phyloP scores from a whole-genome alignment of 2,797 vertebrate genomes.

The Lepus townsendii region DNA sequence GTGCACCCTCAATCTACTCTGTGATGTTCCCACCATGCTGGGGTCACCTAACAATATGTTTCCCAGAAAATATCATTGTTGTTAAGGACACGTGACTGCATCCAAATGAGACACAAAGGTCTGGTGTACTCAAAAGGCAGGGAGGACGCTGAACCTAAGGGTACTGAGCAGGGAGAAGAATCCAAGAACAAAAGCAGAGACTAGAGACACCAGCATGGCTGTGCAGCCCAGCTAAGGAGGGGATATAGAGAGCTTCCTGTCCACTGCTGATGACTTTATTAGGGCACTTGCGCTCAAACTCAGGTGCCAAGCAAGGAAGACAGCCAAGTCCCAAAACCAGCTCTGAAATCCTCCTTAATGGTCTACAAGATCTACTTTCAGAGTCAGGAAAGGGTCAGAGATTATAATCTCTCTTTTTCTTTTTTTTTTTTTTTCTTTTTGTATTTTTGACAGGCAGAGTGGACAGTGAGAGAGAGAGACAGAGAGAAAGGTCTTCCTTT shows the following conservation, averaged over 20 bases:
- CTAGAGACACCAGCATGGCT: fast-evolving
- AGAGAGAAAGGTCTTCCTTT: no score
- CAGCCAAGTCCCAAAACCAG: background rate
- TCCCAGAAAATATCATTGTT: background rate
- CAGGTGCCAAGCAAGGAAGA: no score
- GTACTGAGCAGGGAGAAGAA: background rate
- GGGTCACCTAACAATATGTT: background rate
- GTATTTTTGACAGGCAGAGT: no score
- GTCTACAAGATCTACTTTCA: background rate
- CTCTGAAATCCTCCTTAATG: background rate
- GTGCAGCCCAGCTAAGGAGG: background rate
- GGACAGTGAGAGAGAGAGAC: no score
- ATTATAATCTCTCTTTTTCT: background rate
- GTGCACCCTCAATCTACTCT: background rate
- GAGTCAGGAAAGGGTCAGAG: background rate
- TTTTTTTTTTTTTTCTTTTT: background rate
- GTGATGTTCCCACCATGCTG: background rate
- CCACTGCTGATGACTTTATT: background rate
- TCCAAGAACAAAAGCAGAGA: background rate
- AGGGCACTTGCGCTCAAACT: no score
- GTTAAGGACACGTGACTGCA: background rate
- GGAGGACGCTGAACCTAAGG: background rate
- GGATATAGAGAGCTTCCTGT: background rate
- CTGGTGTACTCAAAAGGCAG: background rate
- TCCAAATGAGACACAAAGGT: background rate